phyloP scores from a whole-genome alignment of 2,888 invertebrate genomes.

The Mylabris sibirica region DNA sequence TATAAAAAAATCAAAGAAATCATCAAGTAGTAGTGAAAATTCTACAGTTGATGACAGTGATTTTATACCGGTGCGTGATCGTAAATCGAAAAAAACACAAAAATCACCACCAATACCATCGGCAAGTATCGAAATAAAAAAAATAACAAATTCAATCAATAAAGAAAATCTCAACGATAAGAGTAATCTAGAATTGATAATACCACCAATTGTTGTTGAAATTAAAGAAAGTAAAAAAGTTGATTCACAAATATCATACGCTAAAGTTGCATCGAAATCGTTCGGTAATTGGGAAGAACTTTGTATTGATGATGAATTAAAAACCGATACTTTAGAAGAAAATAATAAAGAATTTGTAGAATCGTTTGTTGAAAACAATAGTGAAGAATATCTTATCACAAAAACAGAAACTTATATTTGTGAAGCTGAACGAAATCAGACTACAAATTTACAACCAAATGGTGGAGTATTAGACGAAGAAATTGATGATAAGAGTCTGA shows the following conservation, averaged over 20 bases:
- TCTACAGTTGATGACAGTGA: not conserved
- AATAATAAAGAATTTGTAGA: not conserved
- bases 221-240: conserved; percentile 48
- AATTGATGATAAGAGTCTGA: too few relatives aligned
- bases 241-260: conserved; percentile 44
- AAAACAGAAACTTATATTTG: not conserved
- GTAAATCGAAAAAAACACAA: conserved; percentile 14
- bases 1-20: conserved; percentile 15
- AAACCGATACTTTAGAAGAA: not conserved
- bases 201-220: conserved; percentile 27
- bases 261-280: conserved; percentile 43
- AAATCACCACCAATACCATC: not conserved
- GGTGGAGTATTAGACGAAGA: too few relatives aligned
- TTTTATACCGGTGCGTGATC: not conserved
- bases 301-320: conserved; percentile 7
- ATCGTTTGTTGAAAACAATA: not conserved
- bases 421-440: not conserved
- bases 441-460: too few relatives aligned
- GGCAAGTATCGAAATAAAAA: not conserved
- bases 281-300: conserved; percentile 22
- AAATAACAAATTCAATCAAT: not conserved
- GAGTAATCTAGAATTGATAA: conserved; percentile 19
- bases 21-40: not conserved
- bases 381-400: not conserved
- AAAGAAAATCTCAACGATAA: conserved; percentile 22